phyloP scores from a whole-genome alignment of 2,113 vertebrate genomes.

The Phasianus colchicus region DNA sequence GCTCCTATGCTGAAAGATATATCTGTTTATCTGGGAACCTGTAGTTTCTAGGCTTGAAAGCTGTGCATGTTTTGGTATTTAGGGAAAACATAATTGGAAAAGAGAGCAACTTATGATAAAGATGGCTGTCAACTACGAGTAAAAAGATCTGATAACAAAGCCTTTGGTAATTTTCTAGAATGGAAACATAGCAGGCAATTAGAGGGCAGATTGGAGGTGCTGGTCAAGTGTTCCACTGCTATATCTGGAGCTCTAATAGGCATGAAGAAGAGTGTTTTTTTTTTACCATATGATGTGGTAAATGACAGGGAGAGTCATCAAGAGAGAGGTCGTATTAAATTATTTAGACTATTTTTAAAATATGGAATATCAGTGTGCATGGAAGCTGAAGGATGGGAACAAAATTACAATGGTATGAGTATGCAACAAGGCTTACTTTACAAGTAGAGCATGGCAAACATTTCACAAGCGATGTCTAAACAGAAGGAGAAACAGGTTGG shows the following conservation, averaged over 20 bases:
- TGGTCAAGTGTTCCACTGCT: not conserved
- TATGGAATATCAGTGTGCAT: not conserved
- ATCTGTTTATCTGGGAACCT: rapidly evolving
- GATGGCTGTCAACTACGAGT: not conserved
- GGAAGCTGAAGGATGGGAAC: not conserved
- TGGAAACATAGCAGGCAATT: not conserved
- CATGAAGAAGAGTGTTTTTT: not conserved
- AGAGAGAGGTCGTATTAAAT: not conserved
- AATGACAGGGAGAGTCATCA: not conserved
- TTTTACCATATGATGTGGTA: not conserved
- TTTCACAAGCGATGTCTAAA: not conserved
- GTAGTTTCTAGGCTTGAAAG: not conserved
- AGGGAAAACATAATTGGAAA: not conserved
- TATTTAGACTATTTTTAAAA: not conserved
- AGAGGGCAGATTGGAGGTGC: not conserved
- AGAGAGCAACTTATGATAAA: not conserved
- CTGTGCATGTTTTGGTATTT: not conserved
- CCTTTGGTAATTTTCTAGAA: not conserved
- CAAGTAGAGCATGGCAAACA: not conserved
- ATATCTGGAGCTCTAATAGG: not conserved
- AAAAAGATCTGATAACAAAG: not conserved
- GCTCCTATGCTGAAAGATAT: not conserved
- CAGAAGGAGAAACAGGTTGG: not conserved
- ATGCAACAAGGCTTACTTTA: not conserved
- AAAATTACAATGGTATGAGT: not conserved